Conservation (phyloP, 2,797 vertebrate genomes). For the Cephalopachus bancanus region DNA sequence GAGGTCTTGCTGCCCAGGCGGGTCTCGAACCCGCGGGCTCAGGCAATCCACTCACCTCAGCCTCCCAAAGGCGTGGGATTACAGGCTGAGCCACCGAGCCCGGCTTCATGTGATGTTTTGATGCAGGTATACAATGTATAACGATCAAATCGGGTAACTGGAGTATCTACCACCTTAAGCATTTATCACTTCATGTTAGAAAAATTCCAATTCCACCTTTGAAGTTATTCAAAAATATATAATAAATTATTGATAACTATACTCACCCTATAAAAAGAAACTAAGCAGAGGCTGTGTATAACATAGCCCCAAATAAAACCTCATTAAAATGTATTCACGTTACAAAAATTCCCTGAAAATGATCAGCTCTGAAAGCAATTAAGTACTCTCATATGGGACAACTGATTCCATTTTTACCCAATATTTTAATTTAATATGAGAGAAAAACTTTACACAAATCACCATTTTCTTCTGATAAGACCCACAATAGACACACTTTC, state of each 20-base stretch:
- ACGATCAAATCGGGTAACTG: neutral
- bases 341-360: neutral
- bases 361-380: neutral
- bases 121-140: neutral
- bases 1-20: too few species aligned
- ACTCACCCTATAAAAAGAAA: neutral
- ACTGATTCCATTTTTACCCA: neutral
- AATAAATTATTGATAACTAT: neutral
- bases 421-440: neutral
- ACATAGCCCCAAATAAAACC: neutral
- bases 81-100: too few species aligned
- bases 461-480: constrained; percentile 17
- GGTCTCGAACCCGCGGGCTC: too few species aligned
- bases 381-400: neutral
- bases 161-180: neutral
- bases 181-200: neutral
- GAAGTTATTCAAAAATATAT: neutral
- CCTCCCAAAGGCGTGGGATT: too few species aligned
- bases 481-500: neutral
- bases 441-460: neutral
- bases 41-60: too few species aligned
- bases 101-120: neutral
- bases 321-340: neutral
- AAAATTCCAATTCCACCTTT: neutral
- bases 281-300: neutral